Conservation (phyloP, 2,888 invertebrate genomes). For the Tetragonula carbonaria region DNA sequence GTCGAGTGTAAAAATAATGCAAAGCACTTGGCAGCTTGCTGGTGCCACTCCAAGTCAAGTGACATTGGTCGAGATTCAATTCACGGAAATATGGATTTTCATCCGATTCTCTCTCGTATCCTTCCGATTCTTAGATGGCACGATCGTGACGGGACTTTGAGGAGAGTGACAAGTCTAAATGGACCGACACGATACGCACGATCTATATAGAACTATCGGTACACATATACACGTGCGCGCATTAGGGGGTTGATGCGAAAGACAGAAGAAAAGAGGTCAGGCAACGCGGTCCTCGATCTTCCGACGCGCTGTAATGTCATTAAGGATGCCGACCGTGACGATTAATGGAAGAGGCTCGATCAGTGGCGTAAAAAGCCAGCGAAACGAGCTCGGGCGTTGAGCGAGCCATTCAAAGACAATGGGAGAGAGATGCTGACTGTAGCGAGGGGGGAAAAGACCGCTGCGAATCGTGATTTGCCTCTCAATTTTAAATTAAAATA, state of each 20-base stretch:
- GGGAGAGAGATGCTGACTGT: neutral
- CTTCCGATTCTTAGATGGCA: neutral
- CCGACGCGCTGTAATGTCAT: conserved; percentile 52
- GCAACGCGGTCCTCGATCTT: conserved; percentile 50
- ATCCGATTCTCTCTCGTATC: too few species aligned
- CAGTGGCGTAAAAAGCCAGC: conserved; percentile 55
- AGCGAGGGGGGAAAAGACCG: neutral
- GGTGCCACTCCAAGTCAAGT: too few species aligned
- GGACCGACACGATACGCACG: neutral
- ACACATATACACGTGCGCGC: conserved; percentile 5
- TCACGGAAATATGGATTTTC: too few species aligned
- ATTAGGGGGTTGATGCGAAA: conserved; percentile 31
- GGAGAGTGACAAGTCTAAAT: neutral
- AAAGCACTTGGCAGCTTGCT: too few species aligned
- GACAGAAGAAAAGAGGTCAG: conserved; percentile 51
- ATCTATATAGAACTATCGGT: neutral
- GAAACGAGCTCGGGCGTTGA: conserved; percentile 11
- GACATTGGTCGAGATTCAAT: too few species aligned
- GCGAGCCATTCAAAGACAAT: conserved; percentile 3
- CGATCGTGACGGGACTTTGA: neutral
- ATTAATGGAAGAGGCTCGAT: conserved; percentile 61
- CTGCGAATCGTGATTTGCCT: neutral
- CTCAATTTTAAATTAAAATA: conserved; percentile 2
- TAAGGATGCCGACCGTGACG: conserved; percentile 56
- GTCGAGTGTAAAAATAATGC: too few species aligned